These are phyloP conservation scores for Willowsia nigromaculata DNA, from an alignment of 2,888 invertebrate species.

Conservation along the genomic window DNA sequence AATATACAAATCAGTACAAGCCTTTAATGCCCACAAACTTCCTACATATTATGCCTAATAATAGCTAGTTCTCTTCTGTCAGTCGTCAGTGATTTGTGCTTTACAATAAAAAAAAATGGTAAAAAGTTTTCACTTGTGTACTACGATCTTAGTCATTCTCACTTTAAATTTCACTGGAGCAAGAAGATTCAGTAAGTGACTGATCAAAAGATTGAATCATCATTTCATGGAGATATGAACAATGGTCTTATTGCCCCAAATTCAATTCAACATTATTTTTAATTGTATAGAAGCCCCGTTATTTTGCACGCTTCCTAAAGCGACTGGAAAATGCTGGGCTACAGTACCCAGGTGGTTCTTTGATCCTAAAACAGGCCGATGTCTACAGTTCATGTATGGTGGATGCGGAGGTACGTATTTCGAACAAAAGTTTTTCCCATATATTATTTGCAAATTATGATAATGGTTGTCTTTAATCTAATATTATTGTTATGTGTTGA, in stretches of 20 bases:
- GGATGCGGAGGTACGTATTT: not conserved
- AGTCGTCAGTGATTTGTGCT: too few species aligned
- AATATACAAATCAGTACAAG: too few species aligned
- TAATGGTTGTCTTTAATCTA: too few species aligned
- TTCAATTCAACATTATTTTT: not conserved
- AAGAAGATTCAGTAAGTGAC: not conserved
- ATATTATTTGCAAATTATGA: not conserved
- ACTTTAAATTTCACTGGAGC: not conserved
- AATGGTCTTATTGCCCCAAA: too few species aligned
- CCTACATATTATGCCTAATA: too few species aligned
- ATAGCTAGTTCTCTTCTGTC: too few species aligned
- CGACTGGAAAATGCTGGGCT: not conserved
- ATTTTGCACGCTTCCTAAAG: not conserved
- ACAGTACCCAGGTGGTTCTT: slow-evolving; percentile 1
- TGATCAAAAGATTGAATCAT: too few species aligned
- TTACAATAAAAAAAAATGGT: too few species aligned
- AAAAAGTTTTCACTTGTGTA: too few species aligned
- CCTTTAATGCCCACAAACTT: too few species aligned
- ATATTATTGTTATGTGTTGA: not conserved
- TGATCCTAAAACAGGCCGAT: not conserved
- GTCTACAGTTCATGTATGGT: not conserved
- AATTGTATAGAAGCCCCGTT: not conserved
- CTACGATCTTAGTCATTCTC: not conserved
- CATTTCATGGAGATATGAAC: too few species aligned
- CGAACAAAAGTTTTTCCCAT: not conserved